Base-by-base conservation (phyloP, 2,113 vertebrate species). In the Strigops habroptila region DNA sequence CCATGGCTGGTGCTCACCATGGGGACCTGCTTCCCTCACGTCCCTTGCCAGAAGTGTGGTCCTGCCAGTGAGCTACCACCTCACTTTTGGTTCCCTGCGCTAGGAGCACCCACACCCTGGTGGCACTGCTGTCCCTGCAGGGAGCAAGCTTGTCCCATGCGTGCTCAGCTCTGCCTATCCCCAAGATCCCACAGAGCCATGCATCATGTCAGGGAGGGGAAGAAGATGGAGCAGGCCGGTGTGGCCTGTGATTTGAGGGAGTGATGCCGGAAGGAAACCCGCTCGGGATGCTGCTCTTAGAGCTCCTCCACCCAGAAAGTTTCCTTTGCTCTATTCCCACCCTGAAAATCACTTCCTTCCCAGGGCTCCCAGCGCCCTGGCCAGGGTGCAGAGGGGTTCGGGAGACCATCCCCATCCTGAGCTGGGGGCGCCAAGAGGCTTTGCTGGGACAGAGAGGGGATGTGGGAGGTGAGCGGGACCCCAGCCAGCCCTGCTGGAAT, bases 201-300 rank as follows among this genome's bases (percentile, higher is more conserved):
- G 41, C 67, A 5, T 86, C 14, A 1, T 28, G 59, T 35, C 6
- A 3, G 27, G 49, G 84, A 65, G 16, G 44, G 41, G 13, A 51
- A n/a, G 19, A 86, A 80, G 28, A 48, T 53, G 7, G 8, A 53
- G 81, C 35, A 51, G 48, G 64, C 33, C 4, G 6, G 33, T 59
- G 57, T 35, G 33, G 33, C 33, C 33, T 59, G 33, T 59, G 22
- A 22, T 49, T 52, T 82, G 22, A 16, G 19, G 14, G 73, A 59
- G 49, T 24, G 68, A 74, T 67, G 69, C 80, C 12, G 80, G 92
- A 97, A 95, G 94, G 92, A 94, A 96, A 84, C 80, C 83, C 39
- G 64, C 77, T 93, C 1, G 14, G 77, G 94, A 91, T 96, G 88
- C 64, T 70, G 88, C 63, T 18, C 4, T 60, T 91, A 82, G 59